Base-by-base conservation (phyloP, 2,797 vertebrate genomes). In the Orestias chungarensis region DNA sequence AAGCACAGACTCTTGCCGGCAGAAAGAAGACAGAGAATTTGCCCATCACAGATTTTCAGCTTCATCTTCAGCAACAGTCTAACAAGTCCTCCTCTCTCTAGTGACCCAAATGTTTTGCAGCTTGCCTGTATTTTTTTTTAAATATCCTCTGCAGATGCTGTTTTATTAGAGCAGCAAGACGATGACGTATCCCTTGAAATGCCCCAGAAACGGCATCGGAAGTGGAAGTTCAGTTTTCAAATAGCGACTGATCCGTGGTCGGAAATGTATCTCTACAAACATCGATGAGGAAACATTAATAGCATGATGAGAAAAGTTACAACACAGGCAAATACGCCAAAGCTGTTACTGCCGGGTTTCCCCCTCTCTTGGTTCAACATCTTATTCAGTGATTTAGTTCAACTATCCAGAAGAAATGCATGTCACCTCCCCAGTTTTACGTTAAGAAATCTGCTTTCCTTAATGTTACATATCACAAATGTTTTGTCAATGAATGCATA, bases 51-150 rank as follows among this genome's bases (percentile, higher is more conserved):
- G n/a, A 40, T 25, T 29, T 35, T 35, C n/a, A 61, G 57, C 57
- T 40, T 40, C 59, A 40, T 62, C 59, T 25, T 62, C 35, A 38
- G 20, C 59, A 79, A 74, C 14, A 82, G 57, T 67, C 43, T 72
- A 72, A 49, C 10, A 70, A 70, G 74, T 61, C 25, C 20, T 64
- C 62, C 27, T 76, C 70, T 73, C 74, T 66, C 64, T 49, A 78
- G 54, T 75, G 69, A 66, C 67, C 62, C 70, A 77, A 78, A 76
- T 68, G 64, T 33, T 73, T 80, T 62, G 73, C 27, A 71, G n/a
- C 15, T 43, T 12, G 59, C 2, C 14, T 10, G 9, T 31, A 74
- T 68, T 84, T 49, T 49, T 49, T 4, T 6, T 49, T 52, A n/a
- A 25, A n/a, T 3, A 68, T 73, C 42, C 52, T 78, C 68, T 65